Evolutionary conservation across 2,888 invertebrate genomes (phyloP).

Genomic region (Pomacea canaliculata): DNA sequence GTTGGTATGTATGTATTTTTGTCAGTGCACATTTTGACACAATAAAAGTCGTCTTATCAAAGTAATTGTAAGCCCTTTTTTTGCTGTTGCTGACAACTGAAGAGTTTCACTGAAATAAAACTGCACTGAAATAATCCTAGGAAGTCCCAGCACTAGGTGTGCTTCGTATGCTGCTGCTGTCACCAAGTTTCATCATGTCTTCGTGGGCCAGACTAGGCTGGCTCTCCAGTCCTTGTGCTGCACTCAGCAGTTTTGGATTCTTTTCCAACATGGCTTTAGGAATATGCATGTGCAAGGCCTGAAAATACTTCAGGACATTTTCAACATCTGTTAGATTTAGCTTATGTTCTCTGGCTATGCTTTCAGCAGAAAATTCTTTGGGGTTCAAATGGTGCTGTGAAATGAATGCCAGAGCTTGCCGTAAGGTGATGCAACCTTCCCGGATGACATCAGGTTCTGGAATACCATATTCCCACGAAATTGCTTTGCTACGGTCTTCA

Average conservation of each 20-base stretch:
- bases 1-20: too few relatives aligned
- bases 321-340: neutral
- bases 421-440: conserved; percentile 10
- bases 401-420: conserved; percentile 12
- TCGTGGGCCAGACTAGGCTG: neutral
- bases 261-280: conserved; percentile 21
- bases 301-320: conserved; percentile 13
- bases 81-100: too few relatives aligned
- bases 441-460: conserved; percentile 8
- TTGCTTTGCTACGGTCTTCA: conserved; percentile 10
- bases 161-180: neutral
- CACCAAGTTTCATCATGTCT: conserved; percentile 4
- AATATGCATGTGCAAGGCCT: conserved; percentile 15
- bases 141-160: too few relatives aligned
- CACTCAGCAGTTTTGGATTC: conserved; percentile 20
- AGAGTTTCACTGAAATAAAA: too few relatives aligned
- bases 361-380: neutral
- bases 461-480: conserved; percentile 4
- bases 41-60: too few relatives aligned
- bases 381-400: conserved; percentile 18
- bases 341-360: conserved; percentile 16
- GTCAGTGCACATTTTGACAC: too few relatives aligned
- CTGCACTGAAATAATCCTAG: too few relatives aligned
- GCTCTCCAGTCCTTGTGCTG: neutral
- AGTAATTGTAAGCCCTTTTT: too few relatives aligned